Base-by-base conservation (phyloP, 2,888 invertebrate genomes). In the Drosophila lacicola region DNA sequence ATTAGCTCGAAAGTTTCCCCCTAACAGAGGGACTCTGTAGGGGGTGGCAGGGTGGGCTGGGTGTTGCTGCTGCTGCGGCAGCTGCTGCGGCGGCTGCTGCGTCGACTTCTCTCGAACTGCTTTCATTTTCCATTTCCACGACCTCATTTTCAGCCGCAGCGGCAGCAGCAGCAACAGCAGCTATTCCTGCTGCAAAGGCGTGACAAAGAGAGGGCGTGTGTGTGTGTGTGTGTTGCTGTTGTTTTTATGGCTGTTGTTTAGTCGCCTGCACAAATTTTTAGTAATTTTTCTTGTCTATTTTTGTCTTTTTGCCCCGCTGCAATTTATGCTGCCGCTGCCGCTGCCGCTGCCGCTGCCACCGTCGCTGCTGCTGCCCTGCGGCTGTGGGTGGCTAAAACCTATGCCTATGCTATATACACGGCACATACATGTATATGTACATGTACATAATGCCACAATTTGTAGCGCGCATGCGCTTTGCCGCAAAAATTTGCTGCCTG, bases 91-190 rank as follows among this genome's bases (percentile, higher is more conserved):
- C n/a, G n/a, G 54, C 41, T 72, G 29, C 50, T 55, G 63, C 44
- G 61, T 57, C 80, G 62, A 54, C 53, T 61, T 62, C 50, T 79
- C 78, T 84, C 80, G 83, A 86, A 90, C 73, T 88, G 91, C 91
- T 91, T 91, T 92, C 91, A 88, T 92, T 91, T 91, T 91, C 92
- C 90, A 89, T 91, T 91, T 91, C 88, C 90, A 89, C 92, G 92
- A 91, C 91, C 91, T 91, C 91, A 85, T 90, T 91, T 91, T 61
- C 57, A 44, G 56, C 44, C 19, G 21, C 42, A 44, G 44, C 29
- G 1, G 25, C 60, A 58, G 57, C 55, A 54, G 14, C 60, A 36
- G 62, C n/a, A n/a, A n/a, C n/a, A n/a, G n/a, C 62, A 34, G 36
- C 14, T 10, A n/a, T 45, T 29, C 29, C 61, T 45, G 42, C 64